These are phyloP conservation scores for Rutpela maculata DNA, from an alignment of 2,888 invertebrate species.

Conservation along the genomic window DNA sequence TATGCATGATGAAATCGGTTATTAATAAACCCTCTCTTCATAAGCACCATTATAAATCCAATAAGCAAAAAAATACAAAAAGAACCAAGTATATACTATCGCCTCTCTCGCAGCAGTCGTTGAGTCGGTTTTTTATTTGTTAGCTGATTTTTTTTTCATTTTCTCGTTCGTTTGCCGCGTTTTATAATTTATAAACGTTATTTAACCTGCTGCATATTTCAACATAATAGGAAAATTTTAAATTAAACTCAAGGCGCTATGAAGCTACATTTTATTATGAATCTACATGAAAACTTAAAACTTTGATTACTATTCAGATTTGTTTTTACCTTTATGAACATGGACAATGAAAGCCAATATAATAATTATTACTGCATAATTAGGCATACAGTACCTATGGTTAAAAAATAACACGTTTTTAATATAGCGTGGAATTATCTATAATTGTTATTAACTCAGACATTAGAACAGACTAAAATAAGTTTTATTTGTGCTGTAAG, in stretches of 20 bases:
- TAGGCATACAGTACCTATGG: too few species aligned
- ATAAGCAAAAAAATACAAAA: not conserved
- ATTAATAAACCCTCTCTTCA: not conserved
- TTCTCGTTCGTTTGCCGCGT: not conserved
- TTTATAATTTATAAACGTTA: conserved; percentile 1
- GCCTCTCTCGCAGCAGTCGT: not conserved
- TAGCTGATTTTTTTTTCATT: not conserved
- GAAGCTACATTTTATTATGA: not conserved
- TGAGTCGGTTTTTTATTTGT: not conserved
- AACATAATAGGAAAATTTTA: not conserved
- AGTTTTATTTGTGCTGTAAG: too few species aligned
- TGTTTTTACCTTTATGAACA: not conserved
- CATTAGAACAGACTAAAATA: too few species aligned
- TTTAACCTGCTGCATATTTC: conserved; percentile 7
- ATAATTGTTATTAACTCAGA: too few species aligned
- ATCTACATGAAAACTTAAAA: not conserved
- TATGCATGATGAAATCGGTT: not conserved
- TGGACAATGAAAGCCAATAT: not conserved
- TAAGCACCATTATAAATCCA: not conserved
- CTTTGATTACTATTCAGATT: not conserved
- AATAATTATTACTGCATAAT: too few species aligned
- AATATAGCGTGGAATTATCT: too few species aligned
- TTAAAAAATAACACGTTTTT: too few species aligned
- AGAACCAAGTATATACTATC: not conserved
- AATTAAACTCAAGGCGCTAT: not conserved